Evolutionary conservation across 92 coral and sea anemone genomes (phyloP).

Genomic region (Zoanthus sociatus): DNA sequence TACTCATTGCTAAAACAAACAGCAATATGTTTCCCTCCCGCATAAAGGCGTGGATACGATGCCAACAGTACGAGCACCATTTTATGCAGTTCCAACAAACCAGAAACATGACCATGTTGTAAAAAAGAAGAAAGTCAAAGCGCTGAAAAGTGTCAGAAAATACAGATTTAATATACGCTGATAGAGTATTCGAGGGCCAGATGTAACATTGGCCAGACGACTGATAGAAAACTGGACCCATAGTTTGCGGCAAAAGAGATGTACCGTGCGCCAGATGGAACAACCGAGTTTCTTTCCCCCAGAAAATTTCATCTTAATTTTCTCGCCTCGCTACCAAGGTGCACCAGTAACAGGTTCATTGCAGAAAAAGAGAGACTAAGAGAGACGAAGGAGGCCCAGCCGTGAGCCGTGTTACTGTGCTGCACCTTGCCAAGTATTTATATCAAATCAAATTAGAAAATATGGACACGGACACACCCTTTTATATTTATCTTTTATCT

Average conservation of each 20-base stretch:
- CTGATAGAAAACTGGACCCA: neutral
- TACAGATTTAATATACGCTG: neutral
- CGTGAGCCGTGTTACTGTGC: neutral
- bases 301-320: neutral
- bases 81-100: neutral
- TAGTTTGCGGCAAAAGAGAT: neutral
- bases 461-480: too few species aligned
- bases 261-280: neutral
- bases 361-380: slow-evolving; percentile 48
- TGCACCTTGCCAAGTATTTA: too few species aligned
- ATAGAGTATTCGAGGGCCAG: neutral
- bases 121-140: neutral
- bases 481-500: too few species aligned
- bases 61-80: neutral
- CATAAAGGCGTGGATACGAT: neutral
- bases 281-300: neutral
- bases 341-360: neutral
- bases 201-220: neutral
- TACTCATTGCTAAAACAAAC: neutral
- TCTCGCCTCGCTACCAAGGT: neutral
- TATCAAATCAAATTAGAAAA: too few species aligned
- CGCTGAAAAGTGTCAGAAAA: neutral
- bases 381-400: neutral
- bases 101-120: neutral
- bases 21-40: neutral